Evolutionary conservation across 2,888 invertebrate species (phyloP).

Genomic region (Nephrotoma flavescens): DNA sequence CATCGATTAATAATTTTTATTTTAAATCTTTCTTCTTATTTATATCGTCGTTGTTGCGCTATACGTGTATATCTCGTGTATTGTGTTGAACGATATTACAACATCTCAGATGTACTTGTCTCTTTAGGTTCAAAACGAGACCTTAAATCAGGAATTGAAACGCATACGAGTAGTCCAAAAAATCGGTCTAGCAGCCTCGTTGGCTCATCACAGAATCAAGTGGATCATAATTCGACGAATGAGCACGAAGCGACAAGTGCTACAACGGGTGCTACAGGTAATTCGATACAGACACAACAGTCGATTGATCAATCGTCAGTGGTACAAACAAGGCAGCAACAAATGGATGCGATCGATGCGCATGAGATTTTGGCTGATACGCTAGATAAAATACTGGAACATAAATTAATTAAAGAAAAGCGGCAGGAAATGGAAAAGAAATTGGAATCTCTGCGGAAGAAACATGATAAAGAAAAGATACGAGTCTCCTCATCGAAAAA

Average conservation of each 20-base stretch:
- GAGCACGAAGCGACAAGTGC: neutral
- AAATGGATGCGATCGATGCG: conserved; percentile 24
- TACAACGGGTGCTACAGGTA: conserved; percentile 10
- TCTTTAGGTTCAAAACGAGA: conserved; percentile 31
- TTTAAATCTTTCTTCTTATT: neutral
- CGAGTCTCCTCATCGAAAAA: conserved; percentile 43
- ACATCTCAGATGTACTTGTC: conserved; percentile 26
- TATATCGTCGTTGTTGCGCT: neutral
- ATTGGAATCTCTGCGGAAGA: conserved; percentile 63
- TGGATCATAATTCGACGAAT: conserved; percentile 14
- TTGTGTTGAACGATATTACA: neutral
- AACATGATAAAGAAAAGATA: conserved; percentile 62
- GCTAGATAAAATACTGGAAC: conserved; percentile 62
- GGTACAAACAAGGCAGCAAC: conserved; percentile 26
- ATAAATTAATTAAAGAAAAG: conserved; percentile 72
- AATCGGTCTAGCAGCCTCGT: conserved; percentile 29
- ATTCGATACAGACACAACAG: conserved; percentile 27
- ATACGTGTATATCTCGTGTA: neutral
- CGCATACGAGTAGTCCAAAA: conserved; percentile 35
- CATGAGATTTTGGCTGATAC: conserved; percentile 53
- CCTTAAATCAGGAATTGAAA: conserved; percentile 24
- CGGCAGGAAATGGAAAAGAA: conserved; percentile 75
- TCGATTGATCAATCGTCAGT: conserved; percentile 27
- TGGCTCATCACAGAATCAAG: conserved; percentile 15
- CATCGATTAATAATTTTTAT: neutral